Evolutionary conservation across 2,888 invertebrate species (phyloP).

Genomic region (Ctenicera cuprea): DNA sequence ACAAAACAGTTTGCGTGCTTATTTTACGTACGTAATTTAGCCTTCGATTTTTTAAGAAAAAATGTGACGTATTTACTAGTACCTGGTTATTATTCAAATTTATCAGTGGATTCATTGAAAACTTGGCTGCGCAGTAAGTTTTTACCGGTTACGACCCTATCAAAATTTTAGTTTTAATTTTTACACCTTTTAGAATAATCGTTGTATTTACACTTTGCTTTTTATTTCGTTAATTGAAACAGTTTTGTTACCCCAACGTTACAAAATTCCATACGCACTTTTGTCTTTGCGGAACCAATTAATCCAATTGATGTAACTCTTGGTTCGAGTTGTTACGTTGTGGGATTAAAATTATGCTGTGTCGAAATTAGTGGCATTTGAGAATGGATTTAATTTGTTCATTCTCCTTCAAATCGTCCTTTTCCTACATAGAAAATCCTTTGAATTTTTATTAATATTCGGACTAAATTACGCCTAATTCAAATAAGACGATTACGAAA

Average conservation of each 20-base stretch:
- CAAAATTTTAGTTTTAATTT: constrained; percentile 2
- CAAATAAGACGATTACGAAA: background rate
- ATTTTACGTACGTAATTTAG: background rate
- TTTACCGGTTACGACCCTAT: constrained; percentile 4
- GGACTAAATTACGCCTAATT: too few species aligned
- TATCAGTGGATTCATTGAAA: constrained; percentile 26
- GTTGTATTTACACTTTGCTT: background rate
- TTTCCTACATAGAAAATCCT: too few species aligned
- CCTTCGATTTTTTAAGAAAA: constrained; percentile 10
- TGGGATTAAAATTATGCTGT: background rate
- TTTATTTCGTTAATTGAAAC: constrained; percentile 8
- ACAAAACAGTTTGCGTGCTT: background rate
- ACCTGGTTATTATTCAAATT: constrained; percentile 33
- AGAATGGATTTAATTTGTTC: too few species aligned
- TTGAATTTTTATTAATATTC: too few species aligned
- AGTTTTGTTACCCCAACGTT: background rate
- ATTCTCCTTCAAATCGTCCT: too few species aligned
- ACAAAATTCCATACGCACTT: background rate
- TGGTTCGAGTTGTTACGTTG: background rate
- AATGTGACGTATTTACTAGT: constrained; percentile 38
- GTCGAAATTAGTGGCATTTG: too few species aligned
- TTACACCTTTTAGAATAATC: background rate
- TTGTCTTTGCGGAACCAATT: background rate
- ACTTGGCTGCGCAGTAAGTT: constrained; percentile 40
- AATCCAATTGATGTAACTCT: background rate